Conservation (phyloP, 2,797 vertebrate species). For the Sebastes goodei region DNA sequence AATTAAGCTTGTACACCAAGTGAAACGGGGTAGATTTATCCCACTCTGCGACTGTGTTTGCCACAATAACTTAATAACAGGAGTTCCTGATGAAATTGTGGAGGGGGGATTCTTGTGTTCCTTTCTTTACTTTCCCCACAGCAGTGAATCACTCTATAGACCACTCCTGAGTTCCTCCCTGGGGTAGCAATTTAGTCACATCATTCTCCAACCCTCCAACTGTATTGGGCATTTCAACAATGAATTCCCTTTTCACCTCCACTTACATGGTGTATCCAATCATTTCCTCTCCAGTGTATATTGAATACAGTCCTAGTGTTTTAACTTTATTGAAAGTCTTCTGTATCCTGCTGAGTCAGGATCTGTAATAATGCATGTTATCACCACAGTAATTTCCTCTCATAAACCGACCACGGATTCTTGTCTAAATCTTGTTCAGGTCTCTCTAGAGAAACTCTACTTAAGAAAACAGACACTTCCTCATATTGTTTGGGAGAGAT, state of each 20-base stretch:
- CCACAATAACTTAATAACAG: conserved; percentile 24
- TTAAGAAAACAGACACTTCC: background rate
- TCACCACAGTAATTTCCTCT: conserved; percentile 12
- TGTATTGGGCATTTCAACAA: conserved; percentile 9
- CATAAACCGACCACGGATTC: background rate
- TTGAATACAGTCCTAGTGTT: conserved; percentile 11
- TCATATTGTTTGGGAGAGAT: conserved; percentile 18
- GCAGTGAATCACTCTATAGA: conserved; percentile 12
- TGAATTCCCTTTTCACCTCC: conserved; percentile 9
- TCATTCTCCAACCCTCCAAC: background rate
- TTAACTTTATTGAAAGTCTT: background rate
- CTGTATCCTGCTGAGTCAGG: background rate
- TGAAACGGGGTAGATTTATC: conserved; percentile 1
- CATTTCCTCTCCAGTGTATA: background rate
- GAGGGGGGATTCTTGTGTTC: background rate
- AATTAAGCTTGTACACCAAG: background rate
- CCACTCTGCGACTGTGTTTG: conserved; percentile 21
- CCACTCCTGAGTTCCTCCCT: conserved; percentile 9
- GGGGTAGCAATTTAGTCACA: conserved; percentile 23
- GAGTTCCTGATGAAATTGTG: conserved; percentile 16
- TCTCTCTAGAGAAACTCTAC: background rate
- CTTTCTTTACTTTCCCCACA: conserved; percentile 5
- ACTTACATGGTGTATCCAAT: conserved; percentile 12
- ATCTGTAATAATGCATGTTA: background rate
- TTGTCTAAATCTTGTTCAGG: background rate